Conservation (phyloP, 2,113 vertebrate genomes). For the Myotis davidii region DNA sequence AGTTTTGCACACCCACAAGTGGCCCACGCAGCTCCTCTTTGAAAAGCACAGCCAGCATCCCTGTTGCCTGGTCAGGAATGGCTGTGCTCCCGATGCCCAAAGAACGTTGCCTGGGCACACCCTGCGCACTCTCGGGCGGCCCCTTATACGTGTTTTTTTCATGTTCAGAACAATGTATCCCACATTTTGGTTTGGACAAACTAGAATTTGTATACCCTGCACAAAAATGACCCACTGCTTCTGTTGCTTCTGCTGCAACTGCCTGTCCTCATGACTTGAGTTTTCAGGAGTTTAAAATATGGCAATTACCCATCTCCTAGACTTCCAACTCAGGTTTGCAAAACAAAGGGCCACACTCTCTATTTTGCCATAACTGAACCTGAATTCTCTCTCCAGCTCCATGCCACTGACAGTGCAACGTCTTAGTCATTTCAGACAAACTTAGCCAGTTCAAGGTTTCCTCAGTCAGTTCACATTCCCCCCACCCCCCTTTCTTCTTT, state of each 20-base stretch:
- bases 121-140: not conserved
- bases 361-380: not conserved
- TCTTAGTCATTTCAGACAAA: not conserved
- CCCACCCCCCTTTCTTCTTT: not conserved
- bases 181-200: not conserved
- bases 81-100: not conserved
- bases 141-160: not conserved
- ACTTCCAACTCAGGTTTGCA: not conserved
- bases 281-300: not conserved
- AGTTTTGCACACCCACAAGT: not conserved
- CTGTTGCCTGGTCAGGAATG: not conserved
- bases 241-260: not conserved
- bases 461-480: not conserved
- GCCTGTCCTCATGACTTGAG: not conserved
- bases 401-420: not conserved
- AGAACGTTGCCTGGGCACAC: not conserved
- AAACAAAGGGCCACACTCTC: not conserved
- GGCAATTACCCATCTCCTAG: not conserved
- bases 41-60: fast-evolving
- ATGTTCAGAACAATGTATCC: not conserved
- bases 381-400: not conserved
- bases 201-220: not conserved
- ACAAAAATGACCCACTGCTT: not conserved
- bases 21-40: not conserved
- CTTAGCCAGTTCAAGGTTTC: not conserved